phyloP scores from a whole-genome alignment of 2,888 invertebrate species.

The Mycalesis mineus region DNA sequence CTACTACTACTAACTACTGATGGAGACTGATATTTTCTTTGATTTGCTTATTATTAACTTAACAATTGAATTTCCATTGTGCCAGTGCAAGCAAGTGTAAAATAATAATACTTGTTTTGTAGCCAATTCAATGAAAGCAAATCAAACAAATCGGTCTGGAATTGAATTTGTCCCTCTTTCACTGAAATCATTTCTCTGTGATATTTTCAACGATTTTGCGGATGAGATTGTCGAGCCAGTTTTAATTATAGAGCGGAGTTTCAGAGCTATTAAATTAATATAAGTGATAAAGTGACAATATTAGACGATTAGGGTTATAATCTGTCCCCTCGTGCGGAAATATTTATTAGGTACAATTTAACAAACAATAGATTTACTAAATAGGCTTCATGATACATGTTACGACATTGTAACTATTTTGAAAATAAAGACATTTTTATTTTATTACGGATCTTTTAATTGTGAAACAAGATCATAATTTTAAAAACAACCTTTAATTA shows the following conservation, averaged over 20 bases:
- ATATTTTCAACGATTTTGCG: slow-evolving; percentile 25
- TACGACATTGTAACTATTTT: too few species aligned
- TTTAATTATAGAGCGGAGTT: slow-evolving; percentile 17
- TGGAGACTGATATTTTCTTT: too few species aligned
- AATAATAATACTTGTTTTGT: slow-evolving; percentile 32
- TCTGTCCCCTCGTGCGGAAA: too few species aligned
- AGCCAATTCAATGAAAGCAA: slow-evolving; percentile 12
- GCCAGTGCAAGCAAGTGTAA: background rate
- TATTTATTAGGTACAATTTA: too few species aligned
- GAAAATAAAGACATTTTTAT: too few species aligned
- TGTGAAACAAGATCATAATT: too few species aligned
- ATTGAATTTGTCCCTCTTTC: slow-evolving; percentile 24
- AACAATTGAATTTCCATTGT: background rate
- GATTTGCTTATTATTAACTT: too few species aligned
- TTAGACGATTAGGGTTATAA: background rate
- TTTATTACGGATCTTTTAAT: too few species aligned
- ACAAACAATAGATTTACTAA: too few species aligned
- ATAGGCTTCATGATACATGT: too few species aligned
- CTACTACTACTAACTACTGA: too few species aligned
- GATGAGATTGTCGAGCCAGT: slow-evolving; percentile 17
- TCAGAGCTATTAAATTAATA: slow-evolving; percentile 10
- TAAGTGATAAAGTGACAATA: background rate
- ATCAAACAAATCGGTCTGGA: slow-evolving; percentile 19
- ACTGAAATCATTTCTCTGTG: slow-evolving; percentile 18
- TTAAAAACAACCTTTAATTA: too few species aligned